Percentiles rank a stretch among this genome's conserved stretches.
Conservation (phyloP, 2,888 invertebrate genomes). For the Eupithecia vulgata region DNA sequence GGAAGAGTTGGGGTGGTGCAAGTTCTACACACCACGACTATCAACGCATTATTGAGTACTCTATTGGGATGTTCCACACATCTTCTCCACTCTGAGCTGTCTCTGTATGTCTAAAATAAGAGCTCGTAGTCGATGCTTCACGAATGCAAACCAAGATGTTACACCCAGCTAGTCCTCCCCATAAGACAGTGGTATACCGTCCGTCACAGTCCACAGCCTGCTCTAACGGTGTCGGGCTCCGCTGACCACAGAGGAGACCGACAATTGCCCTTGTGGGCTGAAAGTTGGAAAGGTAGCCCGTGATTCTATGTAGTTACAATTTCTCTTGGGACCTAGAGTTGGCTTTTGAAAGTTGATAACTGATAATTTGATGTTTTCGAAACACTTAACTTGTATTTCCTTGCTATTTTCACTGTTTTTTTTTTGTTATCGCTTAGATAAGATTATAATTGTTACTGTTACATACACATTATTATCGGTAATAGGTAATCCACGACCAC, state of each 20-base stretch:
- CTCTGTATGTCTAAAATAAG: too few relatives aligned
- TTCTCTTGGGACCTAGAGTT: slow-evolving; percentile 22
- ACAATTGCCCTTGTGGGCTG: slow-evolving; percentile 11
- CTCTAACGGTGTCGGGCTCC: slow-evolving; percentile 69
- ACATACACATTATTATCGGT: too few relatives aligned
- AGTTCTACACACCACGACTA: too few relatives aligned
- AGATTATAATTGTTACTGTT: too few relatives aligned
- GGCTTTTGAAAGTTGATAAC: slow-evolving; percentile 4
- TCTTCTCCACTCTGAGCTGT: too few relatives aligned
- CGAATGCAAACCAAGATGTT: neutral
- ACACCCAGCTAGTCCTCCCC: neutral
- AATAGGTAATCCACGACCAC: too few relatives aligned
- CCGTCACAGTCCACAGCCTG: slow-evolving; percentile 69
- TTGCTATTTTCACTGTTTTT: too few relatives aligned
- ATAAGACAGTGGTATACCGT: slow-evolving; percentile 66
- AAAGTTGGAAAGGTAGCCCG: slow-evolving; percentile 33
- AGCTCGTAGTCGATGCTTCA: too few relatives aligned
- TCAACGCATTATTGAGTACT: too few relatives aligned
- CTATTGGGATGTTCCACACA: too few relatives aligned
- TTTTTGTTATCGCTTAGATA: too few relatives aligned
- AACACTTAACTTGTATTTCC: neutral
- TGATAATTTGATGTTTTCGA: neutral
- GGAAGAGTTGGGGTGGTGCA: too few relatives aligned
- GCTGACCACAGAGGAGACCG: slow-evolving; percentile 54
- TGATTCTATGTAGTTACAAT: slow-evolving; percentile 18